Evolutionary conservation across 2,113 vertebrate species (phyloP).

Genomic region (Ornithorhynchus anatinus): DNA sequence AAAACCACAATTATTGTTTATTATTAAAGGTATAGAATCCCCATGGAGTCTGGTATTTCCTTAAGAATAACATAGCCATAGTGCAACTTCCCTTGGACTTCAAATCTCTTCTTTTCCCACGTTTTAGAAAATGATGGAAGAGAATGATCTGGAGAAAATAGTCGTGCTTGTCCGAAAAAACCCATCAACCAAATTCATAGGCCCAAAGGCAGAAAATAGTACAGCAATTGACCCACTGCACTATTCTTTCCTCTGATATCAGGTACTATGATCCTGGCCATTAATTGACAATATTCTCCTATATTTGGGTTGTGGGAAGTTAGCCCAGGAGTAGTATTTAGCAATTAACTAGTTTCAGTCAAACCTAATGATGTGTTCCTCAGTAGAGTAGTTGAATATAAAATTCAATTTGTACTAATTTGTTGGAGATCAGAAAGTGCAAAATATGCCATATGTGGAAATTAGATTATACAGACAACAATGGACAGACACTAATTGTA

Average conservation of each 20-base stretch:
- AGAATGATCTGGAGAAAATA: too few relatives aligned
- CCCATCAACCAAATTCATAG: too few relatives aligned
- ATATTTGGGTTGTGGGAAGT: neutral
- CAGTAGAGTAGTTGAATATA: neutral
- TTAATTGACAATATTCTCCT: neutral
- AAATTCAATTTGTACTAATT: neutral
- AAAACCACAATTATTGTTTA: too few relatives aligned
- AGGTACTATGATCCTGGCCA: neutral
- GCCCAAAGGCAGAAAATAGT: neutral
- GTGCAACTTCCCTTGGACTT: too few relatives aligned
- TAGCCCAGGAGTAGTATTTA: neutral
- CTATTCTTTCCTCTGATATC: neutral
- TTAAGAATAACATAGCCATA: too few relatives aligned
- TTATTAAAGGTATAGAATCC: too few relatives aligned
- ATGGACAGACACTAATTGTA: neutral
- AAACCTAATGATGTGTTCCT: neutral
- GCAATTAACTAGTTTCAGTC: neutral
- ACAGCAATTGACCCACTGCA: neutral
- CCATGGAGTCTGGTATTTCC: too few relatives aligned
- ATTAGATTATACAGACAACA: neutral
- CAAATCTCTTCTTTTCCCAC: too few relatives aligned
- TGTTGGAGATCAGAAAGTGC: neutral
- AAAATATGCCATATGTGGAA: neutral
- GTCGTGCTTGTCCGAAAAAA: too few relatives aligned
- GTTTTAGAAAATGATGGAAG: too few relatives aligned